Conservation (phyloP, 2,888 invertebrate genomes). For the Dolichopus griseipennis region DNA sequence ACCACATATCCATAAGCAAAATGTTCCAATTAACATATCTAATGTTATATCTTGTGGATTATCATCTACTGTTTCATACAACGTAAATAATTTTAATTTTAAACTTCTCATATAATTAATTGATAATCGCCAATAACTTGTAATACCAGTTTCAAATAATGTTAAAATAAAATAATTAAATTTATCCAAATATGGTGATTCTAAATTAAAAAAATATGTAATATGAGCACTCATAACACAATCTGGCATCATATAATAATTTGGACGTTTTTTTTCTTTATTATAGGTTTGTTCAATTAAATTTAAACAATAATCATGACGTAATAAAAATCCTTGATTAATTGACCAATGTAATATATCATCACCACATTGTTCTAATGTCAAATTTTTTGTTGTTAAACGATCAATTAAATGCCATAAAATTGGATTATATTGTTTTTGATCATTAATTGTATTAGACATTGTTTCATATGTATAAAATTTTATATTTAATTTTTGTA, state of each 20-base stretch:
- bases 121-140: neutral
- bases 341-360: neutral
- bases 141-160: neutral
- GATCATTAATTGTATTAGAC: neutral
- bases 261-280: neutral
- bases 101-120: neutral
- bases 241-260: neutral
- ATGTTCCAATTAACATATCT: neutral
- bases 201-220: neutral
- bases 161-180: neutral
- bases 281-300: neutral
- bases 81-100: neutral
- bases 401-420: neutral
- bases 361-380: neutral
- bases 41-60: neutral
- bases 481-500: neutral
- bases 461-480: neutral
- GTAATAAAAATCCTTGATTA: neutral
- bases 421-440: neutral
- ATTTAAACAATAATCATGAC: neutral
- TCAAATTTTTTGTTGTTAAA: neutral
- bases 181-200: neutral
- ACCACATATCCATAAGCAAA: neutral
- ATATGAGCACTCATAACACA: neutral
- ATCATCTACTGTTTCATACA: neutral